These are phyloP conservation scores for Oreochromis niloticus DNA, from an alignment of 2,113 vertebrate genomes.

Conservation along the genomic window DNA sequence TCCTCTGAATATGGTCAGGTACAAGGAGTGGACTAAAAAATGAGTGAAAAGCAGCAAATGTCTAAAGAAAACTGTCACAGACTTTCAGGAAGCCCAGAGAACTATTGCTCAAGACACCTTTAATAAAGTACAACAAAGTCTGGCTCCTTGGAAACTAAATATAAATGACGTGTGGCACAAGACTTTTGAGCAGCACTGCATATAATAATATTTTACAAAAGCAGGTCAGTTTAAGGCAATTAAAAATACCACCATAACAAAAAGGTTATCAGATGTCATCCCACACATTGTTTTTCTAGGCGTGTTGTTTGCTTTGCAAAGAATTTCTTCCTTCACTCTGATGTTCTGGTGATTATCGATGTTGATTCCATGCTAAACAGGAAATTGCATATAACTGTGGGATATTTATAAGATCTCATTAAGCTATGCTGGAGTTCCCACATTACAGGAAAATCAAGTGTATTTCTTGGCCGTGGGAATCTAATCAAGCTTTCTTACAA, in stretches of 20 bases:
- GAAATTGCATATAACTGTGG: constrained; percentile 39
- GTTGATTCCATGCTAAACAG: constrained; percentile 42
- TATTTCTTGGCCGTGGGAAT: not conserved
- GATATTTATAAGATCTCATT: constrained; percentile 10
- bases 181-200: not conserved
- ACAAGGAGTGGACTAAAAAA: not conserved
- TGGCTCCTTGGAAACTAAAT: not conserved
- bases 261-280: not conserved
- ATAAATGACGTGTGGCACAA: not conserved
- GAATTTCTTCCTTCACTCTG: not conserved
- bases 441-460: not conserved
- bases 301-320: constrained; percentile 16
- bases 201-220: not conserved
- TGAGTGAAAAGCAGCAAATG: not conserved
- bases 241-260: not conserved
- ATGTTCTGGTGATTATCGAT: constrained; percentile 8
- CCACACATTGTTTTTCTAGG: not conserved
- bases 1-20: not conserved
- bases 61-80: not conserved
- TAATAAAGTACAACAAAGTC: not conserved
- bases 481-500: not conserved
- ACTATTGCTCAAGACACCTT: not conserved
- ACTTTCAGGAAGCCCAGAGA: not conserved
- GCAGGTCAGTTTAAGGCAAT: not conserved
- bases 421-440: not conserved